Evolutionary conservation across 2,888 invertebrate genomes (phyloP).

Genomic region (Yponomeuta cagnagella): DNA sequence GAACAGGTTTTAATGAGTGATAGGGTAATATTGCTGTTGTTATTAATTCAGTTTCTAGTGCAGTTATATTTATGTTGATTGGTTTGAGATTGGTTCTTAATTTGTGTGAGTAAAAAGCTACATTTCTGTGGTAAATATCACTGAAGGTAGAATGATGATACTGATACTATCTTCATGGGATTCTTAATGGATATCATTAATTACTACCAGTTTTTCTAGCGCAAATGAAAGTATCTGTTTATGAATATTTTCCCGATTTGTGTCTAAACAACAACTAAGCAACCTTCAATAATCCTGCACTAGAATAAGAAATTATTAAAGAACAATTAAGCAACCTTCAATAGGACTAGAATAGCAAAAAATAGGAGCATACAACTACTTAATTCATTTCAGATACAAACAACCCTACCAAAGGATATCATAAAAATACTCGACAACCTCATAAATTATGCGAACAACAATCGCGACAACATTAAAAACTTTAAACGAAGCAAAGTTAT

Average conservation of each 20-base stretch:
- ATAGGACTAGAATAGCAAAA: not conserved
- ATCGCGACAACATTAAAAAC: conserved; percentile 40
- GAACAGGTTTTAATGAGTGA: conserved; percentile 2
- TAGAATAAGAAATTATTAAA: not conserved
- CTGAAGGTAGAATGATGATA: not conserved
- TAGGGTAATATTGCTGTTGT: not conserved
- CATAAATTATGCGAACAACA: conserved; percentile 26
- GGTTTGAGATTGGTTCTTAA: no score
- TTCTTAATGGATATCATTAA: not conserved
- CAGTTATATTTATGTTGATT: no score
- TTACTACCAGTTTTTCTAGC: not conserved
- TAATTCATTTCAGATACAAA: not conserved
- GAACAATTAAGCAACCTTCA: not conserved
- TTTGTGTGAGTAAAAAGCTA: no score
- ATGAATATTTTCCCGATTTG: no score
- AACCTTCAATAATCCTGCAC: no score
- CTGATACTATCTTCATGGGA: not conserved
- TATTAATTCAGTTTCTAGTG: not conserved
- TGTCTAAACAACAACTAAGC: no score
- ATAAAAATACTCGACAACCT: not conserved
- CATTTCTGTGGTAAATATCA: no score
- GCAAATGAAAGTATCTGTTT: no score
- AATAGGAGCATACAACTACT: not conserved
- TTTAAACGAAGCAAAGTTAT: conserved; percentile 68
- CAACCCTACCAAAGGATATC: not conserved